Conservation (phyloP, 2,113 vertebrate genomes). For the Piaya cayana region DNA sequence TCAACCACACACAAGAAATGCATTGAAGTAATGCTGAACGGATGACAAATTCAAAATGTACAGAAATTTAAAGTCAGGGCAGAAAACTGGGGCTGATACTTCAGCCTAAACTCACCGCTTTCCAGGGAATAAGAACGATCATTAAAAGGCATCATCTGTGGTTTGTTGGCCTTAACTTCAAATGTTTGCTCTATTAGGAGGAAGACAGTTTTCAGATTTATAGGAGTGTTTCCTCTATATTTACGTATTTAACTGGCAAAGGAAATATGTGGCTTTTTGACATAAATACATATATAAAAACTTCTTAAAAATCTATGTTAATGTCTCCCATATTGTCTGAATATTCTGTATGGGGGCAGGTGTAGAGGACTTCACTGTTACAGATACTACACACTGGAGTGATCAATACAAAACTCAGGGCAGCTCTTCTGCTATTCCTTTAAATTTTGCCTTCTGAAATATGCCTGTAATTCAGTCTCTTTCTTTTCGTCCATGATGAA, state of each 20-base stretch:
- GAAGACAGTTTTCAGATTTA: neutral
- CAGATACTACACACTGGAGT: neutral
- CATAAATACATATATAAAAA: neutral
- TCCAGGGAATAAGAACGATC: neutral
- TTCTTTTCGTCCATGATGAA: neutral
- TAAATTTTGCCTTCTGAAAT: neutral
- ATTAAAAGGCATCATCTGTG: constrained; percentile 14
- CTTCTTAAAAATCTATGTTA: neutral
- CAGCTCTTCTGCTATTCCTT: neutral
- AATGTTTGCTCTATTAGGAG: neutral
- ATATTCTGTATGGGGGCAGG: neutral
- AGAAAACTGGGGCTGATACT: constrained; percentile 11
- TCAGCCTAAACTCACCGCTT: constrained; percentile 2
- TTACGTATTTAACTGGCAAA: neutral
- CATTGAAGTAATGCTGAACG: constrained; percentile 28
- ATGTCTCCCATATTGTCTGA: neutral
- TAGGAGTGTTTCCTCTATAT: neutral
- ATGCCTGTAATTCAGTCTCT: neutral
- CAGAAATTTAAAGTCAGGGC: constrained; percentile 6
- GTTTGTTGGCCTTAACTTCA: neutral
- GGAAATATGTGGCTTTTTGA: neutral
- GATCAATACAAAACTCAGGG: neutral
- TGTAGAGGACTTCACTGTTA: neutral
- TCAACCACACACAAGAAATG: constrained; percentile 4
- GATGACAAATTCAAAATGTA: constrained; percentile 19